Percentiles rank a stretch among this genome's conserved stretches.
Conservation (phyloP, 2,888 invertebrate species). For the Hemaris fuciformis region DNA sequence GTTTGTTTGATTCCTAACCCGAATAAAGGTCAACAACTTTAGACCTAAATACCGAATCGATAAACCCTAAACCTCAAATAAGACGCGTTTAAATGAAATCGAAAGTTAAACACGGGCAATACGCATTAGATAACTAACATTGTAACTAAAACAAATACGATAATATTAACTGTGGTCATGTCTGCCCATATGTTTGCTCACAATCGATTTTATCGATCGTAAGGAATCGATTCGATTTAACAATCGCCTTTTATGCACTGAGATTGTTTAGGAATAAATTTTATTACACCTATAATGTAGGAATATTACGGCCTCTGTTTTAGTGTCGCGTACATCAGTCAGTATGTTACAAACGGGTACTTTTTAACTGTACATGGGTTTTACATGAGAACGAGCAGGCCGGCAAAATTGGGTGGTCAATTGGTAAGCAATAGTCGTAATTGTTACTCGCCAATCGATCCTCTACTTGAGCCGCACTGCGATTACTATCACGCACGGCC, state of each 20-base stretch:
- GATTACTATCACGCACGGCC: no score
- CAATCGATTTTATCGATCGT: neutral
- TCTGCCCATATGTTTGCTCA: no score
- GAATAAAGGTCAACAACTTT: neutral
- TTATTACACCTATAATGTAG: neutral
- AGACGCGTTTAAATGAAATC: conserved; percentile 8
- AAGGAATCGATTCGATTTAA: neutral
- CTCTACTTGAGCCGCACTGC: no score
- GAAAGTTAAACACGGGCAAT: conserved; percentile 10
- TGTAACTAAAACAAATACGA: conserved; percentile 4
- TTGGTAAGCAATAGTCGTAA: no score
- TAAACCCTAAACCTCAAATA: conserved; percentile 1
- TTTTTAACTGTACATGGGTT: no score
- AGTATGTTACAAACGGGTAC: no score
- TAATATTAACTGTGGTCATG: neutral
- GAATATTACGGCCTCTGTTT: no score
- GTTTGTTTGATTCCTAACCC: neutral
- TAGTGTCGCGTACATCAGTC: no score
- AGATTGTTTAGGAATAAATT: neutral
- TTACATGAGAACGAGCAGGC: no score
- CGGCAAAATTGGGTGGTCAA: no score
- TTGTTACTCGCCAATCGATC: no score
- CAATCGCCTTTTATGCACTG: neutral
- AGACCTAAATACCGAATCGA: neutral
- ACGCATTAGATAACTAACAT: neutral